phyloP scores from a whole-genome alignment of 2,888 invertebrate species.

The Leptinotarsa peninsularis region DNA sequence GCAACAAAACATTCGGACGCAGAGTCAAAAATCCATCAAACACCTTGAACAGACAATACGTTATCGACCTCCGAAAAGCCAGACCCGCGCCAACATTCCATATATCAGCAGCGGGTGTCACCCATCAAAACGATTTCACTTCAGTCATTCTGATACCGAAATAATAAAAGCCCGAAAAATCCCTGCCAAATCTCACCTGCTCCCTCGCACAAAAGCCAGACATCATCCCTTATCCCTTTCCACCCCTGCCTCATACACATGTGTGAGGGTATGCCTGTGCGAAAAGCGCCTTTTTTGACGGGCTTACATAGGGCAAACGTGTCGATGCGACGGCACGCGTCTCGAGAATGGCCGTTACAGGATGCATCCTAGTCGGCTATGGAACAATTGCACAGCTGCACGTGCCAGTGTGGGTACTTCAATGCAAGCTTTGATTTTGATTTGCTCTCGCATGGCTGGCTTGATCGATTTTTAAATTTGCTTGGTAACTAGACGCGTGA shows the following conservation, averaged over 20 bases:
- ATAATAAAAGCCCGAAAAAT: conserved; percentile 46
- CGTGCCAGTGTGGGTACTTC: conserved; percentile 49
- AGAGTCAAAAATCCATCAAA: conserved; percentile 6
- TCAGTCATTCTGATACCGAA: conserved; percentile 30
- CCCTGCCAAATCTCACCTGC: conserved; percentile 57
- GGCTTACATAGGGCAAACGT: conserved; percentile 33
- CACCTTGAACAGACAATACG: conserved; percentile 17
- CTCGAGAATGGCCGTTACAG: conserved; percentile 60
- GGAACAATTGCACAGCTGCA: conserved; percentile 61
- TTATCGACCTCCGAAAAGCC: conserved; percentile 16
- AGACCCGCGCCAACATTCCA: conserved; percentile 22
- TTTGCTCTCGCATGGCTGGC: conserved; percentile 26
- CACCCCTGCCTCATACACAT: conserved; percentile 46
- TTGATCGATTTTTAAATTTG: conserved; percentile 24
- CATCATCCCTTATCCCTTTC: conserved; percentile 50
- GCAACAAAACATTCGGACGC: background rate
- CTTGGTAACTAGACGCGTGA: conserved; percentile 16
- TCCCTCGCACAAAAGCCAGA: conserved; percentile 50
- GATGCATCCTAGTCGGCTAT: conserved; percentile 52
- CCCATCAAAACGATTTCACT: conserved; percentile 39
- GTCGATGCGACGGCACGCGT: conserved; percentile 57
- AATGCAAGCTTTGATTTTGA: conserved; percentile 27
- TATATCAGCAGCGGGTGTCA: conserved; percentile 36
- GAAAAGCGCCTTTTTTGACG: conserved; percentile 44
- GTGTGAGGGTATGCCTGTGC: conserved; percentile 45